Evolutionary conservation across 2,797 vertebrate genomes (phyloP), one percentile per base, ranked within the genome.

Genomic region (Mastacembelus armatus): DNA sequence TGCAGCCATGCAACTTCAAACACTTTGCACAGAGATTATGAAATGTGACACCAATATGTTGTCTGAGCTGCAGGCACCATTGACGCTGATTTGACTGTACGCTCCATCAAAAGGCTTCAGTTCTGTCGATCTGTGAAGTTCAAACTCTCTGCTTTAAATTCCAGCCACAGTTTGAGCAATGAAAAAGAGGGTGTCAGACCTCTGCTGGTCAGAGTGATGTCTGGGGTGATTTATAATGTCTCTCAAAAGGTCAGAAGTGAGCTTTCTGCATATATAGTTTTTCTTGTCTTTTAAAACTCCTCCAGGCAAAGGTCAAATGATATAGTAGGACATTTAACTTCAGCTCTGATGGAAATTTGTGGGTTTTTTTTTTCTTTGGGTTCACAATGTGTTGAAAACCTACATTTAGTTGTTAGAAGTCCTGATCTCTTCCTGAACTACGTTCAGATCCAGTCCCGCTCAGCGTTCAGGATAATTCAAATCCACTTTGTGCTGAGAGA

Each of bases 1-100:
- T 48, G 54, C 56, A 62, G 49, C 40, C 48, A 7, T 1, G 4
- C 32, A 58, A 66, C 66, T 71, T 81, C 85, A 85, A 74, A 81
- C 70, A 12, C 56, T 58, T 58, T 18, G 16, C 57, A 56, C 66
- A 64, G 32, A 78, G 70, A 74, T 83, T 64, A 76, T 81, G 78
- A 87, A 89, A 86, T 62, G 62, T 66, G 86, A 89, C 61, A 58
- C 82, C 74, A 12, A 60, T 59, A 57, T 58, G 49, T 61, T 40
- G 69, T 69, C 61, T 22, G 71, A 26, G 56, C 75, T 61, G 56
- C 71, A 54, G 73, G 61, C 77, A 7, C 35, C 0, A 22, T 15
- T 69, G 75, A 86, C 75, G 76, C 70, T 63, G 77, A 83, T 70
- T 78, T 42, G 4, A 73, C 71, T 65, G 58, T 66, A 61, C 66